Base-by-base conservation (phyloP, 2,797 vertebrate species). In the Liparis tanakae region DNA sequence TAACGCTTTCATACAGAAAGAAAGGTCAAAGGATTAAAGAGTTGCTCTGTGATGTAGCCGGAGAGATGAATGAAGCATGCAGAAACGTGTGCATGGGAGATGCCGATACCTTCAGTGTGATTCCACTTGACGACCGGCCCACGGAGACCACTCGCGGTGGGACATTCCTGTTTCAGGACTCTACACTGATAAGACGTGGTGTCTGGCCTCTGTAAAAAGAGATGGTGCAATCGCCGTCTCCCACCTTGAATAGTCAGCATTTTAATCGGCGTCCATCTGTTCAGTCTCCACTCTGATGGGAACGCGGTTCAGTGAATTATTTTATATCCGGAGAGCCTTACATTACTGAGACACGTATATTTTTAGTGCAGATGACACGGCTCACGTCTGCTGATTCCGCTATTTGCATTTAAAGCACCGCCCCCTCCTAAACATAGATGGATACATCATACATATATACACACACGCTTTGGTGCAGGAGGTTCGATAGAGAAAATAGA, bases 251-350 rank as follows among this genome's bases (percentile, higher is more conserved):
- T 72, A 76, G 77, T 78, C 83, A 85, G 81, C 80, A 56, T 87
- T 87, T 85, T 81, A 87, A 85, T 82, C 77, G 80, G 80, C 82
- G 72, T 87, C 75, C 86, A 85, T 82, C 71, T 83, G 76, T 85
- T 88, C 81, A 68, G 60, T 77, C 61, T 86, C 69, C 65, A 51
- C 63, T 77, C 70, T 76, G 50, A 85, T 76, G 76, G 72, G 4
- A 76, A 72, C 55, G 71, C 75, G 80, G 66, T 82, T 68, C 79
- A 74, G 37, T 67, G 59, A 79, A 67, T 77, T 64, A 41, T 76
- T 87, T 89, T 85, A 77, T 84, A 67, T 72, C 77, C 76, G 66
- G 30, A 78, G 64, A 86, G 77, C 78, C 44, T 63, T 60, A 50
- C 71, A 81, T 85, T 83, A 83, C 55, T 15, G 46, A 62, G 58